These are phyloP conservation scores for Mercenaria mercenaria DNA, from an alignment of 1,140 invertebrate genomes.

Conservation along the genomic window DNA sequence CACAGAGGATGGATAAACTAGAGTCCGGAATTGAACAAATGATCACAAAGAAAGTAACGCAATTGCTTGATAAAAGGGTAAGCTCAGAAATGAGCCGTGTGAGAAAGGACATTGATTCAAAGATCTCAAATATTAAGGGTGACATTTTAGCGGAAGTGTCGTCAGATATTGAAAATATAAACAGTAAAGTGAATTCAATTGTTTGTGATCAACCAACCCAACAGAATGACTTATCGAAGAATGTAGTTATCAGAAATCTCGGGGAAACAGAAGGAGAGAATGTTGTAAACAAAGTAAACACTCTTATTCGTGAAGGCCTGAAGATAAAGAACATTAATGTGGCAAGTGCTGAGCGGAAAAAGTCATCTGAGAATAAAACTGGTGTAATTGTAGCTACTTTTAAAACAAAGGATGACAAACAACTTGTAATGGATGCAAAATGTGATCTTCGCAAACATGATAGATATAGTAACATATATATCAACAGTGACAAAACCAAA, in stretches of 20 bases:
- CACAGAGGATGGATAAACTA: background rate
- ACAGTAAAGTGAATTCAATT: background rate
- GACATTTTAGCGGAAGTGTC: background rate
- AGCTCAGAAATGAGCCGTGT: background rate
- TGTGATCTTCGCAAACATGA: background rate
- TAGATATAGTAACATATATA: background rate
- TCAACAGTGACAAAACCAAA: background rate
- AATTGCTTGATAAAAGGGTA: constrained; percentile 10
- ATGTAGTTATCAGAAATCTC: background rate
- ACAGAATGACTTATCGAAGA: background rate
- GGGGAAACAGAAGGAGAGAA: background rate
- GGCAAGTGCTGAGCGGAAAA: background rate
- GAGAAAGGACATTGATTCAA: background rate
- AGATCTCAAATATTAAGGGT: background rate
- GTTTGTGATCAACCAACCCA: background rate
- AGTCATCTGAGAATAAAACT: background rate
- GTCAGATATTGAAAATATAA: background rate
- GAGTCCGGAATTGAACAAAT: background rate
- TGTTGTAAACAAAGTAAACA: background rate
- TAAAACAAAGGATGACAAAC: background rate
- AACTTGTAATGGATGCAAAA: background rate
- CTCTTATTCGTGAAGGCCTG: background rate
- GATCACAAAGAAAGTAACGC: background rate
- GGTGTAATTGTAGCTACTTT: background rate
- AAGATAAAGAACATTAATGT: background rate